Evolutionary conservation across 1,140 invertebrate genomes (phyloP).

Genomic region (Drosophila lini): DNA sequence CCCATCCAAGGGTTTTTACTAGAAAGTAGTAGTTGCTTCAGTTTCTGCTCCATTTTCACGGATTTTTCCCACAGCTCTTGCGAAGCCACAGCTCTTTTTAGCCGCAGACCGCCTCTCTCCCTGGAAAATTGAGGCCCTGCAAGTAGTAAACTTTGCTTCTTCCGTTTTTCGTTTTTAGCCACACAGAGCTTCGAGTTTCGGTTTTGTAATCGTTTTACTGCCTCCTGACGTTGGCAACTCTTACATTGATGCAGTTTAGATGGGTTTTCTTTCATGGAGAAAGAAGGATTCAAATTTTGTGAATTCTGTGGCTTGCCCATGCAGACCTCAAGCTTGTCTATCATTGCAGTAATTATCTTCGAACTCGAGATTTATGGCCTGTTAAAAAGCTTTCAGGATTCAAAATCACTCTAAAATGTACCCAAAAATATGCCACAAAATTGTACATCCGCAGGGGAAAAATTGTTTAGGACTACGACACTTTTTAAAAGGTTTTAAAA

Average conservation of each 20-base stretch:
- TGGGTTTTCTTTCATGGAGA: neutral
- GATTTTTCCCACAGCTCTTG: neutral
- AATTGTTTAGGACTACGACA: no score
- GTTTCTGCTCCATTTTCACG: neutral
- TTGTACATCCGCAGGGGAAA: no score
- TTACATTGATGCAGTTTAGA: neutral
- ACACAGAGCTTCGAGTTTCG: neutral
- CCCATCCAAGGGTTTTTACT: no score
- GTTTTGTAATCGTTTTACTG: constrained; percentile 1
- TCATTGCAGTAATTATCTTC: neutral
- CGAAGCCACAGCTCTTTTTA: neutral
- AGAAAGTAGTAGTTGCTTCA: neutral
- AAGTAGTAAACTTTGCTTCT: neutral
- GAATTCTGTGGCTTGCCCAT: neutral
- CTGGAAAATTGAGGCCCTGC: neutral
- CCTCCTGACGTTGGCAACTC: neutral
- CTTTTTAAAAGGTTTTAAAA: neutral
- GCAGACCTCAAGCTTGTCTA: no score
- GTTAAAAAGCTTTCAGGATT: neutral
- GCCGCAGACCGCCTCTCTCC: neutral
- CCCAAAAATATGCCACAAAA: neutral
- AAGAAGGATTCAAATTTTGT: neutral
- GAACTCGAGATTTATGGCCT: neutral
- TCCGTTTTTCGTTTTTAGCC: neutral
- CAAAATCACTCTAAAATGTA: neutral